Conservation (phyloP, 2,113 vertebrate species). For the Laticauda laticaudata region DNA sequence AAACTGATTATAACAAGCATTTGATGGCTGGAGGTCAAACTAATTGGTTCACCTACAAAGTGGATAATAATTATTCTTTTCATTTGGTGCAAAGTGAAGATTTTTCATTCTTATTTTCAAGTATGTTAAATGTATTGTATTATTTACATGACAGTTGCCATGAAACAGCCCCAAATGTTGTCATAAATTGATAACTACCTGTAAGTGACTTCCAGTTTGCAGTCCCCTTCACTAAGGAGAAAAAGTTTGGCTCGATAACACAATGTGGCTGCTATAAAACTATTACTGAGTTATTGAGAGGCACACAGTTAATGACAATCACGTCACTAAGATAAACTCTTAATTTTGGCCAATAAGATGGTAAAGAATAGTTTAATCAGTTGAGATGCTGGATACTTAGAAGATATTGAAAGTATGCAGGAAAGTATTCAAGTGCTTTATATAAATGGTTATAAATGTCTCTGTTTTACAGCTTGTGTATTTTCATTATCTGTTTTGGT, state of each 20-base stretch:
- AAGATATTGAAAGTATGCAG: neutral
- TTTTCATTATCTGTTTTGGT: slow-evolving; percentile 18
- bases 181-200: neutral
- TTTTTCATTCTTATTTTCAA: neutral
- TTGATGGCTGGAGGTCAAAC: neutral
- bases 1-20: neutral
- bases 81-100: neutral
- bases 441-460: neutral
- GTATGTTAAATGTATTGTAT: neutral
- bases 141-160: neutral
- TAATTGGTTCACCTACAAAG: neutral
- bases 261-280: neutral
- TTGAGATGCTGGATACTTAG: neutral
- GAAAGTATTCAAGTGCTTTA: neutral
- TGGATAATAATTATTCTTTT: neutral
- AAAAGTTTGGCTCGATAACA: neutral
- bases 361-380: neutral
- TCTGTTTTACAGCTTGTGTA: neutral
- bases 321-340: neutral
- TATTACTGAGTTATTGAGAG: neutral
- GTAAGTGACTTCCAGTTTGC: neutral
- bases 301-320: neutral
- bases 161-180: neutral
- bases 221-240: neutral
- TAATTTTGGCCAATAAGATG: neutral